Base-by-base conservation (phyloP, 1,140 invertebrate genomes). In the Eurosta solidaginis region DNA sequence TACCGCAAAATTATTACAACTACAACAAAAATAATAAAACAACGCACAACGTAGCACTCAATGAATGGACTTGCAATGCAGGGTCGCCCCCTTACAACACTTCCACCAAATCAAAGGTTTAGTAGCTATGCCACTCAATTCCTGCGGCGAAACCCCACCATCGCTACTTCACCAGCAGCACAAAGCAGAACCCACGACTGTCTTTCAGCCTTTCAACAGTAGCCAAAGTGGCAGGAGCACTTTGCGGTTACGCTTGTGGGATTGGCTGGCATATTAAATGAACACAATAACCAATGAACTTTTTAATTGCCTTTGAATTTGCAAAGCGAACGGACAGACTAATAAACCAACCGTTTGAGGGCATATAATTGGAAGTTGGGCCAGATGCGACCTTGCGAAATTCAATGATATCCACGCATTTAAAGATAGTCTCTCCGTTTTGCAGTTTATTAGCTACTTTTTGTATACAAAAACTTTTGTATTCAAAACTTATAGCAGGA, bases 281-380 rank as follows among this genome's bases (percentile, higher is more conserved):
- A 74, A 74, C 73, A 74, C 73, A 74, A 74, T 76, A 76, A 52
- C 50, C 45, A 76, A 76, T 76, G 75, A 76, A 76, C 75, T 76
- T 76, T 76, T 76, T 76, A 76, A 76, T 76, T 76, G 75, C 75
- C 75, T 52, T 52, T 76, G 75, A 76, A 76, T 52, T 76, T 76
- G 75, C 2, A 25, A 17, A 14, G 22, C 42, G 22, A 22, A 25
- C 45, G 73, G 40, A 20, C 33, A 29, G 59, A 40, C 59, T 10
- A 20, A 33, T 33, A 10, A 54, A 27, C 50, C 29, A 40, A 22
- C 33, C 7, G 59, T 1, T 33, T 40, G 22, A 14, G 12, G 33
- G 33, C 33, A 40, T 9, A 20, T 33, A 40, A 17, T 40, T 20
- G 45, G 45, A 47, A 47, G 45, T 47, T n/a, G n/a, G n/a, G 1